These are phyloP conservation scores for Vulpes ferrilata DNA, from an alignment of 2,113 vertebrate genomes.

Conservation along the genomic window DNA sequence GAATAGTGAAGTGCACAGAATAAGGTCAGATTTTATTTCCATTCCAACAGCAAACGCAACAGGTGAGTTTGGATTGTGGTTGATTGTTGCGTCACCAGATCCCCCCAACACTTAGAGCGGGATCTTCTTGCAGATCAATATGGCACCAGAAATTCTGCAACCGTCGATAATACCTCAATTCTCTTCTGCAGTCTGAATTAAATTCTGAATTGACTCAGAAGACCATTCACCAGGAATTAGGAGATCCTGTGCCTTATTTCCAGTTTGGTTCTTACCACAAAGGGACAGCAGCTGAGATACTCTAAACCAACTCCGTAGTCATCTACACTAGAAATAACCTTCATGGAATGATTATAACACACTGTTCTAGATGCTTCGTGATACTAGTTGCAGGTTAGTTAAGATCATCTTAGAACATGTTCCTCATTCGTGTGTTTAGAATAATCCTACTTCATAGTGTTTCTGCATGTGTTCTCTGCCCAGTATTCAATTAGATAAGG, in stretches of 20 bases:
- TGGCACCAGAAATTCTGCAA: not conserved
- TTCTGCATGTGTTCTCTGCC: not conserved
- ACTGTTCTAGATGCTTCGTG: not conserved
- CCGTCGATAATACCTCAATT: accelerated
- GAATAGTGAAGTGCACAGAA: not conserved
- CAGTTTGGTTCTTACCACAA: not conserved
- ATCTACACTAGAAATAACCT: not conserved
- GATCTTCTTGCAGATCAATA: not conserved
- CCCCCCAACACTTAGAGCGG: not conserved
- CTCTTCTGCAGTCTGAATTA: not conserved
- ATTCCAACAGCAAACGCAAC: not conserved
- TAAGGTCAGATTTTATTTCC: not conserved
- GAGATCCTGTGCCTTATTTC: not conserved
- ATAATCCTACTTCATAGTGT: not conserved
- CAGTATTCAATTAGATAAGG: not conserved
- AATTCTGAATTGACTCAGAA: not conserved
- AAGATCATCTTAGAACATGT: not conserved
- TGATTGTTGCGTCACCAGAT: not conserved
- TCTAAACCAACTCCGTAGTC: not conserved
- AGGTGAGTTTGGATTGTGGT: not conserved
- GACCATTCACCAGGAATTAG: not conserved
- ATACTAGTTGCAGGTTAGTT: not conserved
- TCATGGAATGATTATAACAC: not conserved
- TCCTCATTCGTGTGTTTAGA: not conserved
- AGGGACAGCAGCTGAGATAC: not conserved